Conservation (phyloP, 2,888 invertebrate species). For the Cyaniris semiargus region DNA sequence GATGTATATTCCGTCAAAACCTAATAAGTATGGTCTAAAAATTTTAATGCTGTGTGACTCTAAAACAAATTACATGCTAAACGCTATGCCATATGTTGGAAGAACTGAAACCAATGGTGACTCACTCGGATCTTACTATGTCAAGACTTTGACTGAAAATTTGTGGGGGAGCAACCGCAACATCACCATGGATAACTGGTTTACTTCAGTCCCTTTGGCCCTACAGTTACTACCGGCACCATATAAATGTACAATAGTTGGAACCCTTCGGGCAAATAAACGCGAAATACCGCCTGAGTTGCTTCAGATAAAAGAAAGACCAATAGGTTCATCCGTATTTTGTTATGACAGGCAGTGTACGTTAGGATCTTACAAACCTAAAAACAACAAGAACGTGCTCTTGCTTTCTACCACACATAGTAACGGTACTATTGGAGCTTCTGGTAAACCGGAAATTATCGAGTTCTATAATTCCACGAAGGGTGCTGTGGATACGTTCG, state of each 20-base stretch:
- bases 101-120: conserved; percentile 5
- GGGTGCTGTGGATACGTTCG: conserved; percentile 40
- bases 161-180: neutral
- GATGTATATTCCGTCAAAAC: conserved; percentile 21
- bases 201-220: conserved; percentile 15
- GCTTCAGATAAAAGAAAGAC: neutral
- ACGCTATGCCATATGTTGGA: conserved; percentile 23
- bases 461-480: conserved; percentile 40
- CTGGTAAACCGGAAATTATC: conserved; percentile 38
- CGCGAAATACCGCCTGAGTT: conserved; percentile 7
- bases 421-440: conserved; percentile 1
- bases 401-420: conserved; percentile 37
- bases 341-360: neutral
- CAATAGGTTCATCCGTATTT: conserved; percentile 1
- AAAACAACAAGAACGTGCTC: conserved; percentile 20
- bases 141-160: conserved; percentile 4
- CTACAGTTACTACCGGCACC: conserved; percentile 2
- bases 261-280: conserved; percentile 20
- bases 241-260: conserved; percentile 12
- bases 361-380: conserved; percentile 8
- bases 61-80: conserved; percentile 17
- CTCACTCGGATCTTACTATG: neutral
- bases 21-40: conserved; percentile 15
- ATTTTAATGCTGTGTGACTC: neutral
- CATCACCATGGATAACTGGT: conserved; percentile 21